Conservation (phyloP, 2,888 invertebrate genomes). For the Cantharis lateralis region DNA sequence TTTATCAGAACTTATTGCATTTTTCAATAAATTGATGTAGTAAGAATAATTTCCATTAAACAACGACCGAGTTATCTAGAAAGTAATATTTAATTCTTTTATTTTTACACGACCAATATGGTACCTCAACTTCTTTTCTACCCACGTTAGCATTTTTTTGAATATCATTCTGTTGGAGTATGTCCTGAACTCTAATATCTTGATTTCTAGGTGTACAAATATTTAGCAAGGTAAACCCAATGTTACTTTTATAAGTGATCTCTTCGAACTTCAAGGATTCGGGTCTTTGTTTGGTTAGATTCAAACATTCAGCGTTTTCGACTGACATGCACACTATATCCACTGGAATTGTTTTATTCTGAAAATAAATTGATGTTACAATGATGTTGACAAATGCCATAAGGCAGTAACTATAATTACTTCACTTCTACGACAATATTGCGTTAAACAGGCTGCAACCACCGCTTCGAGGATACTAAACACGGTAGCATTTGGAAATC, state of each 20-base stretch:
- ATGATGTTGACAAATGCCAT: neutral
- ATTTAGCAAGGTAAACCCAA: neutral
- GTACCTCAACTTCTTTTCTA: neutral
- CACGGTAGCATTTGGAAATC: neutral
- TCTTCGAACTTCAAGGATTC: neutral
- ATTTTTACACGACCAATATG: neutral
- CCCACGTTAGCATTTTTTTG: neutral
- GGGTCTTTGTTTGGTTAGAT: neutral
- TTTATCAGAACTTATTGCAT: neutral
- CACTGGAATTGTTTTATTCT: neutral
- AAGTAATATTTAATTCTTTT: neutral
- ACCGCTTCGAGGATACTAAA: neutral
- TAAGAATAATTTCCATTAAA: too few species aligned
- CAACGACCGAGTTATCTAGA: neutral
- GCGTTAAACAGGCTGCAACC: neutral
- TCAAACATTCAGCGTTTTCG: neutral
- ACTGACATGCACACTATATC: neutral
- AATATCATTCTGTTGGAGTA: neutral
- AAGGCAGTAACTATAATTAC: too few species aligned
- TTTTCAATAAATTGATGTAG: too few species aligned
- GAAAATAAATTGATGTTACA: neutral
- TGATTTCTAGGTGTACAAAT: neutral
- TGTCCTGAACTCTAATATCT: neutral
- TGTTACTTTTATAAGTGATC: neutral
- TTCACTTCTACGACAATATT: neutral